Percentiles rank a stretch among this genome's conserved stretches.
phyloP scores from a whole-genome alignment of 2,113 vertebrate genomes.

The Caranx ignobilis region DNA sequence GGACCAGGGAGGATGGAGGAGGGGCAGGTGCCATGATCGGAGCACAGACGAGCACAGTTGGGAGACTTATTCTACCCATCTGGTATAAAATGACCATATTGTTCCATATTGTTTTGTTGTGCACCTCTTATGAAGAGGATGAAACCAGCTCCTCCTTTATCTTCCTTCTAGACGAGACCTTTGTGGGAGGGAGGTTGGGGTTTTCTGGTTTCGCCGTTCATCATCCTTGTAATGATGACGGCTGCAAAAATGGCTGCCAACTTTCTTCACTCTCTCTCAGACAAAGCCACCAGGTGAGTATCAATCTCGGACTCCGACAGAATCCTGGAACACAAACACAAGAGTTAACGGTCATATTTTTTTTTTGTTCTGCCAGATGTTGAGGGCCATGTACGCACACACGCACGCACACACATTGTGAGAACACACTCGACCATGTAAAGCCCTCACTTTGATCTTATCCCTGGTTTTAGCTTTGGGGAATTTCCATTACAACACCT shows the following conservation, averaged over 20 bases:
- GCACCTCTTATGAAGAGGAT: conserved; percentile 7
- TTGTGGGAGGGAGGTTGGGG: not conserved
- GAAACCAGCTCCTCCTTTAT: conserved; percentile 1
- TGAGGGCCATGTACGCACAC: not conserved
- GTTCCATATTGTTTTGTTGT: conserved; percentile 5
- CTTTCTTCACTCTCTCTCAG: conserved; percentile 89
- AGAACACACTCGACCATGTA: conserved; percentile 9
- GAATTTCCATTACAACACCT: conserved; percentile 35
- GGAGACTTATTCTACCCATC: conserved; percentile 7
- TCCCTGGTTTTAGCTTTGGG: conserved; percentile 34
- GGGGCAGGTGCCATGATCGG: not conserved
- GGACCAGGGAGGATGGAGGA: not conserved
- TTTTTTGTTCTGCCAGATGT: conserved; percentile 9
- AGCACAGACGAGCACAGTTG: not conserved
- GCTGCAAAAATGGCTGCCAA: conserved; percentile 22
- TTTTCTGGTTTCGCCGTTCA: conserved; percentile 2
- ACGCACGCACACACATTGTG: not conserved
- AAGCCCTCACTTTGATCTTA: conserved; percentile 40
- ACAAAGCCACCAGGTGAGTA: conserved; percentile 90
- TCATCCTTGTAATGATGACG: not conserved
- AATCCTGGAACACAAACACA: conserved; percentile 85
- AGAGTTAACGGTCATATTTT: not conserved
- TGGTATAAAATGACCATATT: conserved; percentile 14
- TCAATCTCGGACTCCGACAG: conserved; percentile 93
- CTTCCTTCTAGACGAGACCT: conserved; percentile 16